Evolutionary conservation across 2,113 vertebrate genomes (phyloP), one percentile per base, ranked within the genome.

Genomic region (Cepphus grylle): DNA sequence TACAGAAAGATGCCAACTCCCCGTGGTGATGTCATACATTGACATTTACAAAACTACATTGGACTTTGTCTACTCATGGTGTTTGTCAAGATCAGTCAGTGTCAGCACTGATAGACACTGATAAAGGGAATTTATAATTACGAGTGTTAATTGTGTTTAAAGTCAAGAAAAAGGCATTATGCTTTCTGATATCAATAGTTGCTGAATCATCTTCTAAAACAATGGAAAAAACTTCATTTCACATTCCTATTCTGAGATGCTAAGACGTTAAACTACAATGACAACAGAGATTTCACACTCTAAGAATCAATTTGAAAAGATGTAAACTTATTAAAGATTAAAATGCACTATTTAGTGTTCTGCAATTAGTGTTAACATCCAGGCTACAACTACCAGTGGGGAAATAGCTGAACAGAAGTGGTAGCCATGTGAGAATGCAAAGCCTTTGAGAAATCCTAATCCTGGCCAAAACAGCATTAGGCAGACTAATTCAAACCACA

Each of bases 271-370:
- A 97, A 93, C 18, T 85, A 30, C 58, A 96, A 88, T 70, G 80
- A 94, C 90, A 95, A 95, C 73, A 94, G 91, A 94, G 78, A 87
- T 92, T 88, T 93, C 71, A 67, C 63, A 93, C 9, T 62, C 52
- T 36, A 92, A 94, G 62, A 96, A 97, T 94, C 93, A 97, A 92
- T 97, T 80, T 95, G 50, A 92, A 97, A 93, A 95, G 65, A 84
- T 96, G 65, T 92, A 97, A 96, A 97, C 80, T 95, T 97, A 97
- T 96, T 96, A 97, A 95, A 97, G 56, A 96, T 97, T 97, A 96
- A 94, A 95, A 97, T 91, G 71, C 96, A 94, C 59, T 86, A 92
- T 95, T 95, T 90, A 47, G 82, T 94, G 62, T 95, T 93, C 73
- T 89, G 27, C 71, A 83, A 92, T 96, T 96, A 93, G 66, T 91